Conservation (phyloP, 2,888 invertebrate genomes). For the Schizaphis graminum region DNA sequence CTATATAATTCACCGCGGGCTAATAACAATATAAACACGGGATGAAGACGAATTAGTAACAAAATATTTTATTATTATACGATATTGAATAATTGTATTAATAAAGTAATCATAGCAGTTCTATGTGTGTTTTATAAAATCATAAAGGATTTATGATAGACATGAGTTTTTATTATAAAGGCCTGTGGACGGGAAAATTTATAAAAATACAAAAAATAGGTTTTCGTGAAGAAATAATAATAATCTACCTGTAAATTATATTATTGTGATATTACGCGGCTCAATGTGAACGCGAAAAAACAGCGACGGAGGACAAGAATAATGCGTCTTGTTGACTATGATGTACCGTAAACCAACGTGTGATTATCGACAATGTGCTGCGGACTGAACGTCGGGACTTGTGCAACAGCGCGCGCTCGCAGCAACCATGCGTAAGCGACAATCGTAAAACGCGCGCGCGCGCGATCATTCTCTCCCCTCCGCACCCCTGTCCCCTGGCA, state of each 20-base stretch:
- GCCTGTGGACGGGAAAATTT: background rate
- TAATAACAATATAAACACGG: background rate
- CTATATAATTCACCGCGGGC: background rate
- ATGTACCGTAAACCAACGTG: background rate
- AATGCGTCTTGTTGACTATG: background rate
- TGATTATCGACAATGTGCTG: constrained; percentile 62
- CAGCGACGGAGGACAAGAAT: background rate
- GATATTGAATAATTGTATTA: background rate
- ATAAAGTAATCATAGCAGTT: background rate
- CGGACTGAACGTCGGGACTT: constrained; percentile 50
- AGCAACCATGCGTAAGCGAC: constrained; percentile 16
- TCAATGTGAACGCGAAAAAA: background rate
- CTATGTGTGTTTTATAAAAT: background rate
- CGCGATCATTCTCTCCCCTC: constrained; percentile 20
- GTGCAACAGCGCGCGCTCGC: constrained; percentile 44
- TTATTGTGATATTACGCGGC: background rate
- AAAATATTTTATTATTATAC: background rate
- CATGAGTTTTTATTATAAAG: background rate
- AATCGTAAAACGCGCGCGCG: constrained; percentile 17
- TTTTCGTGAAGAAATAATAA: background rate
- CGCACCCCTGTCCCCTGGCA: background rate
- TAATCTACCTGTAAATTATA: background rate
- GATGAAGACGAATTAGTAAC: background rate
- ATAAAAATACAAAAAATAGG: background rate
- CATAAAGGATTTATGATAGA: background rate